phyloP scores from a whole-genome alignment of 2,888 invertebrate species.

The Gastrophysa polygoni region DNA sequence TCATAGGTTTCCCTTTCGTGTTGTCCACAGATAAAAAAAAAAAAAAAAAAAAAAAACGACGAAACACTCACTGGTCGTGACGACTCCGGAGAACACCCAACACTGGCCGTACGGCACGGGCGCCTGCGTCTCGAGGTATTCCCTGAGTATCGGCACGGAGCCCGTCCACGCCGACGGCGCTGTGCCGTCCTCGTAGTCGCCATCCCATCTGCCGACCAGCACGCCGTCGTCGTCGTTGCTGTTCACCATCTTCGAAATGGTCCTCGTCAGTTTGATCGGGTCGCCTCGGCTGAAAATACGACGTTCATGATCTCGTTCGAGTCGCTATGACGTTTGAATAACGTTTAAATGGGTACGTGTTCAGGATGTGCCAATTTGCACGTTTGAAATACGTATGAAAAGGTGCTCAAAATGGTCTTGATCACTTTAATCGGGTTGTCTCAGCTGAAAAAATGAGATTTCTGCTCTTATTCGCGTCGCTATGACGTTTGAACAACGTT shows the following conservation, averaged over 20 bases:
- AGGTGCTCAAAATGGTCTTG: too few species aligned
- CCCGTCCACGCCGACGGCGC: slow-evolving; percentile 83
- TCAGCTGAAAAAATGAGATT: too few species aligned
- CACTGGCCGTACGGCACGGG: slow-evolving; percentile 84
- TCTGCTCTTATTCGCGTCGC: too few species aligned
- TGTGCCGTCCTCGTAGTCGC: slow-evolving; percentile 74
- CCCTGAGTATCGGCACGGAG: slow-evolving; percentile 75
- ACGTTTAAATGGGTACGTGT: too few species aligned
- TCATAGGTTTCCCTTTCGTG: too few species aligned
- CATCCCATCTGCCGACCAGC: slow-evolving; percentile 75
- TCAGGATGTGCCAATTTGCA: too few species aligned
- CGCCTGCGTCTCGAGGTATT: slow-evolving; percentile 68
- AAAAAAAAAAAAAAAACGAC: neutral
- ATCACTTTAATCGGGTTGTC: too few species aligned
- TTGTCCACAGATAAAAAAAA: neutral
- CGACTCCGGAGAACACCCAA: slow-evolving; percentile 86
- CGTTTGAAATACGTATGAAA: too few species aligned
- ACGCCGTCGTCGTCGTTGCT: slow-evolving; percentile 76
- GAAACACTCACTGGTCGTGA: slow-evolving; percentile 69
- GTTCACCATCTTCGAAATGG: slow-evolving; percentile 77
- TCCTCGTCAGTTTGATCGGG: slow-evolving; percentile 71
- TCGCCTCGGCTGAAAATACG: slow-evolving; percentile 64
- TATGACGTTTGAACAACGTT: too few species aligned
- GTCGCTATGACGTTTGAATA: too few species aligned
- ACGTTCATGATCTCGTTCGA: too few species aligned